These are phyloP conservation scores for Trachurus trachurus DNA, from an alignment of 2,797 vertebrate species.

Conservation along the genomic window DNA sequence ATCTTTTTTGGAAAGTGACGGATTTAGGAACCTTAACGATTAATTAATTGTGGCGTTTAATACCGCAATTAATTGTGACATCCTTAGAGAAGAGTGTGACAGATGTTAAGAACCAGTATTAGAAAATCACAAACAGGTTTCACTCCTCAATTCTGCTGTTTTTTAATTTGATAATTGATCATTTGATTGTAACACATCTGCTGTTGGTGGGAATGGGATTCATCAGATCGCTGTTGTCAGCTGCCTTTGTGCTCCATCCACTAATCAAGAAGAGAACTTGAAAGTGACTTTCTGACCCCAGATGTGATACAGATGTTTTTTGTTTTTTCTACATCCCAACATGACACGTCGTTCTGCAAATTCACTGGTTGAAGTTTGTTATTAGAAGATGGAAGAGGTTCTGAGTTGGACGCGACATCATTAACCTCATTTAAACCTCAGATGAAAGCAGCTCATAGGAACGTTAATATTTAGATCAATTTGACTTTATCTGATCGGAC, in stretches of 20 bases:
- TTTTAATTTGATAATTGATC: not conserved
- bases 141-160: not conserved
- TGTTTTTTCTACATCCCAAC: not conserved
- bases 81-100: not conserved
- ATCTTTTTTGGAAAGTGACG: too few species aligned
- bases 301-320: not conserved
- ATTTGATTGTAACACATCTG: not conserved
- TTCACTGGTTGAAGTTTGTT: not conserved
- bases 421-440: not conserved
- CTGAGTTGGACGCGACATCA: not conserved
- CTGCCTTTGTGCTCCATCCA: not conserved
- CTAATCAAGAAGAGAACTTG: not conserved
- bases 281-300: not conserved
- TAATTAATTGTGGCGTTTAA: too few species aligned
- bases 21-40: too few species aligned
- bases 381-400: not conserved
- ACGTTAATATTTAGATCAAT: not conserved
- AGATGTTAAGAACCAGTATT: not conserved
- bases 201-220: constrained; percentile 3
- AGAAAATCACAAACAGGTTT: not conserved
- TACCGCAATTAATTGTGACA: too few species aligned
- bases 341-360: too few species aligned
- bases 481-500: not conserved
- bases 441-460: not conserved
- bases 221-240: constrained; percentile 2